Percentiles rank a stretch among this genome's conserved stretches.
Evolutionary conservation across 2,797 vertebrate genomes (phyloP).

Genomic region (Anguilla obscura): DNA sequence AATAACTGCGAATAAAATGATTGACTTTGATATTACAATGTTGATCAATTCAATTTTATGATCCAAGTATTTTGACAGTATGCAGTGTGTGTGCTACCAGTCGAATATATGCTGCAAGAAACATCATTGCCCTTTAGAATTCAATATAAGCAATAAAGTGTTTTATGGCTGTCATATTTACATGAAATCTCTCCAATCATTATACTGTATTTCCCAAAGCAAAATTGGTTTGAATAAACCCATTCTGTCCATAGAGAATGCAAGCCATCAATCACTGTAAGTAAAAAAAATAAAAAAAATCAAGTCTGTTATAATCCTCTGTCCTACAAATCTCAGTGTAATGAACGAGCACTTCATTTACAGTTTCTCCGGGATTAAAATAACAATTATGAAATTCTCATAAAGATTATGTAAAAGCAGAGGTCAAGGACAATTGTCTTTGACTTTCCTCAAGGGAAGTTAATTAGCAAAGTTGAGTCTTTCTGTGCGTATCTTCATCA

Average conservation of each 20-base stretch:
- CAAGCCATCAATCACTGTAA: neutral
- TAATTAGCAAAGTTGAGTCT: conserved; percentile 5
- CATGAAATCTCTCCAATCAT: neutral
- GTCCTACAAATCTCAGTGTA: neutral
- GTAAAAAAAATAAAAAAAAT: neutral
- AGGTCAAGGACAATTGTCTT: conserved; percentile 22
- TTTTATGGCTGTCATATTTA: neutral
- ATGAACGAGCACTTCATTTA: neutral
- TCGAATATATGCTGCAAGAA: neutral
- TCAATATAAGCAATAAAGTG: neutral
- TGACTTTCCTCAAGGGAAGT: conserved; percentile 10
- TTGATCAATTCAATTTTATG: neutral
- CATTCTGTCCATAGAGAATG: neutral
- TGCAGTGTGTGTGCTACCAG: neutral
- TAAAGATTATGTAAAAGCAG: conserved; percentile 14
- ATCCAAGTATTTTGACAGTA: neutral
- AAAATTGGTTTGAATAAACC: neutral
- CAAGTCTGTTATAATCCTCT: neutral
- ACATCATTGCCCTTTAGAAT: neutral
- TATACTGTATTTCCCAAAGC: neutral
- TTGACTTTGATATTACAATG: neutral
- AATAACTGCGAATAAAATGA: neutral
- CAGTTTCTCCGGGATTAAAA: conserved; percentile 13
- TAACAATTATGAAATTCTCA: neutral
- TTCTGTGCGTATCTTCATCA: conserved; percentile 1